Percentiles rank a stretch among this genome's conserved stretches.
Evolutionary conservation across 2,888 invertebrate genomes (phyloP).

Genomic region (Sinodicranocentrus sp.): DNA sequence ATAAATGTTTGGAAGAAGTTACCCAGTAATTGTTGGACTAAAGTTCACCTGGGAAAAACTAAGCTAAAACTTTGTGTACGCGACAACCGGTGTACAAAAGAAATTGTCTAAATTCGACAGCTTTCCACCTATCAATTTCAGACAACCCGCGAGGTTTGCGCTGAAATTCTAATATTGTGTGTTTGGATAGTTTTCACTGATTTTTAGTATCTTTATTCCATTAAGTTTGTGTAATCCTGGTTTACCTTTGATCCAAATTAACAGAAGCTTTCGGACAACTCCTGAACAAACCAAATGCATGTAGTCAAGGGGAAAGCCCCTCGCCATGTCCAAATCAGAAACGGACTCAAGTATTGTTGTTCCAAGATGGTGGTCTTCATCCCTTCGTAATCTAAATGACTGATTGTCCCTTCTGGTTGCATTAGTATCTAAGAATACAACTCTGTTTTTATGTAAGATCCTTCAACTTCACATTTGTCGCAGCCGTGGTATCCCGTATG

Average conservation of each 20-base stretch:
- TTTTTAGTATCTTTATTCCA: neutral
- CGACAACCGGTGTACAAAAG: conserved; percentile 68
- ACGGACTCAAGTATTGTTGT: conserved; percentile 72
- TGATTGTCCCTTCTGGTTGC: conserved; percentile 14
- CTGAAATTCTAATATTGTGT: conserved; percentile 43
- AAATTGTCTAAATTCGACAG: conserved; percentile 56
- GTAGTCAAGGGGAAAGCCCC: conserved; percentile 76
- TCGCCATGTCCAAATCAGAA: conserved; percentile 74
- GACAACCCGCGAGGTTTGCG: conserved; percentile 41
- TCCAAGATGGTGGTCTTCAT: conserved; percentile 66
- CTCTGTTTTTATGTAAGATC: conserved; percentile 24
- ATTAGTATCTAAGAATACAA: conserved; percentile 18
- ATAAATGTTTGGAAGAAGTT: too few species aligned
- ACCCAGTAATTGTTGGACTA: too few species aligned
- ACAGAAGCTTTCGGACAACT: conserved; percentile 76
- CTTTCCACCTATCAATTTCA: conserved; percentile 57
- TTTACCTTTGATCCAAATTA: conserved; percentile 76
- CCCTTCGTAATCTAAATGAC: conserved; percentile 54
- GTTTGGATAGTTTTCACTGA: conserved; percentile 24
- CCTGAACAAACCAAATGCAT: conserved; percentile 77
- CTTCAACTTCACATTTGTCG: conserved; percentile 43
- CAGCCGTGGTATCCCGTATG: conserved; percentile 56
- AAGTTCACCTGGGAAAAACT: too few species aligned
- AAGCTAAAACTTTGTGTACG: conserved; percentile 65
- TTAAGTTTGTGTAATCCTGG: conserved; percentile 26